A percentile compares a stretch with the other conserved stretches of the same genome.
These are phyloP conservation scores for Solenopsis invicta DNA, from an alignment of 1,140 invertebrate species.

Conservation along the genomic window DNA sequence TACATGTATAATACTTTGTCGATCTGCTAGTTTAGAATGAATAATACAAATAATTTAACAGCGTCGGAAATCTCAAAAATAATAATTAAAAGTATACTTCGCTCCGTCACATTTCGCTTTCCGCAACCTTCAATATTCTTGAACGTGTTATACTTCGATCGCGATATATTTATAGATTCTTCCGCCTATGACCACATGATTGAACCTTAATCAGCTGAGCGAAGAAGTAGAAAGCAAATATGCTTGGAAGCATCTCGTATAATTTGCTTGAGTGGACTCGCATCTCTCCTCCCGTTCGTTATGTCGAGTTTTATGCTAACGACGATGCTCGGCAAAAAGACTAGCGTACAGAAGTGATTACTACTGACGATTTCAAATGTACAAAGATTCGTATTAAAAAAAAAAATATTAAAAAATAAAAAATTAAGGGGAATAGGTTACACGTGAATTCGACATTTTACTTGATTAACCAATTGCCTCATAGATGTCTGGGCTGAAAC, in stretches of 20 bases:
- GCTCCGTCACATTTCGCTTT: background rate
- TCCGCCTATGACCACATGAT: background rate
- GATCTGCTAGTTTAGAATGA: background rate
- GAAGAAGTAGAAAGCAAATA: constrained; percentile 39
- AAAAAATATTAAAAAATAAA: background rate
- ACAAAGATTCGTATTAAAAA: background rate
- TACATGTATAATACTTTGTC: background rate
- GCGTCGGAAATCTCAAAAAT: background rate
- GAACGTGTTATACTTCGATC: constrained; percentile 12
- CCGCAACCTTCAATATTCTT: constrained; percentile 9
- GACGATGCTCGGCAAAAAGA: background rate
- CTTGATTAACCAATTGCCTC: background rate
- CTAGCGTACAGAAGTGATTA: background rate
- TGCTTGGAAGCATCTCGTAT: background rate
- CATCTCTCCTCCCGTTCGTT: too few relatives aligned
- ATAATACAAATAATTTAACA: background rate
- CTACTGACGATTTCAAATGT: background rate
- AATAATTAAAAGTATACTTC: background rate
- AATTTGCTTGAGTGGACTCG: background rate
- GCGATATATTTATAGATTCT: constrained; percentile 11
- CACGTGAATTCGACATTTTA: background rate
- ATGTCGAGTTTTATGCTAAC: background rate
- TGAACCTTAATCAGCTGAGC: background rate
- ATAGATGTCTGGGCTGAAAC: background rate
- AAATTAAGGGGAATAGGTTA: background rate